These are phyloP conservation scores for Dryobates pubescens DNA, from an alignment of 2,797 vertebrate species.

Conservation along the genomic window DNA sequence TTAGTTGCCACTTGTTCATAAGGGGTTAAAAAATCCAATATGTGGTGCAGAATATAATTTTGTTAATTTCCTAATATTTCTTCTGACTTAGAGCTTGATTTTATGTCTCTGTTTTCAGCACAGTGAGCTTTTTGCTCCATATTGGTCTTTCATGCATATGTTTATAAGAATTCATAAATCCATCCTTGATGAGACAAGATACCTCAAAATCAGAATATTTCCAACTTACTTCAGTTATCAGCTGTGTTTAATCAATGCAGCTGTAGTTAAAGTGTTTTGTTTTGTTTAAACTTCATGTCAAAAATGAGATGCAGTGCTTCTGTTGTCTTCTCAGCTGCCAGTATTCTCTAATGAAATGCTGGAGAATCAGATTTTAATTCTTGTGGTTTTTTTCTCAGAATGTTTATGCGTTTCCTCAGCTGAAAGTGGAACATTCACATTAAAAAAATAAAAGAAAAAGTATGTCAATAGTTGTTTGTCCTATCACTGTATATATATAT, in stretches of 20 bases:
- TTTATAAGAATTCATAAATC: background rate
- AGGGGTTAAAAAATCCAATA: background rate
- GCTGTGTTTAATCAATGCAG: background rate
- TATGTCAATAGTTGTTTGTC: background rate
- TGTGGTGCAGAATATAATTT: background rate
- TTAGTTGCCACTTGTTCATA: background rate
- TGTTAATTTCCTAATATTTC: background rate
- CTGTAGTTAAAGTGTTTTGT: background rate
- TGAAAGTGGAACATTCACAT: background rate
- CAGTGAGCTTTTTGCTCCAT: background rate
- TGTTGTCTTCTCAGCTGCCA: background rate
- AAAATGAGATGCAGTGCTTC: background rate
- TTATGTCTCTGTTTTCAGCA: background rate
- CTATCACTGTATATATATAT: background rate
- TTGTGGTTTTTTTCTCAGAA: background rate
- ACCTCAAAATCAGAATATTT: background rate
- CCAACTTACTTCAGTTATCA: background rate
- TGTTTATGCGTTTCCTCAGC: background rate
- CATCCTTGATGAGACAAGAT: background rate
- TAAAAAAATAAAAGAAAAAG: background rate
- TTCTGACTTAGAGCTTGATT: background rate
- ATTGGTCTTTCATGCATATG: background rate
- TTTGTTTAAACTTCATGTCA: background rate
- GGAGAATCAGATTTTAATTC: background rate
- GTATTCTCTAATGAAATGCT: background rate